Percentiles rank a stretch among this genome's conserved stretches.
Conservation (phyloP, 92 coral and sea anemone genomes). For the Galaxea fascicularis region DNA sequence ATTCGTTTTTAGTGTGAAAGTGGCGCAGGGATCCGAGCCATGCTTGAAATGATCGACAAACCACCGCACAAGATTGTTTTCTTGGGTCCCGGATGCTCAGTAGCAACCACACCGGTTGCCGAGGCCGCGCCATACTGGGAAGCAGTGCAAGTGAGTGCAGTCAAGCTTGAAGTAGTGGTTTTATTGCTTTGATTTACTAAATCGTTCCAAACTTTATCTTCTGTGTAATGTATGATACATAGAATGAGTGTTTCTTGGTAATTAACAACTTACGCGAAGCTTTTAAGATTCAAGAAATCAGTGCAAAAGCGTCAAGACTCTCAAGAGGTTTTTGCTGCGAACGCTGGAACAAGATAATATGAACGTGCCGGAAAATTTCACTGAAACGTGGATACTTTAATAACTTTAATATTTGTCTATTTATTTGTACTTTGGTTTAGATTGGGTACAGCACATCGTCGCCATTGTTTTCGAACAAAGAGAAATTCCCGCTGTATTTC, state of each 20-base stretch:
- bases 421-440: constrained; percentile 39
- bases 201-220: too few relatives aligned
- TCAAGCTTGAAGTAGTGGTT: background rate
- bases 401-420: background rate
- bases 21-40: constrained; percentile 77
- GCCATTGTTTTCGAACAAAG: constrained; percentile 73
- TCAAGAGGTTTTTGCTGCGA: too few relatives aligned
- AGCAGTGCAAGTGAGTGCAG: constrained; percentile 71
- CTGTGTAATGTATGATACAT: too few relatives aligned
- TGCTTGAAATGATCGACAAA: constrained; percentile 69
- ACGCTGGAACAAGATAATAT: too few relatives aligned
- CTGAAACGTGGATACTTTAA: background rate
- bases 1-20: constrained; percentile 91
- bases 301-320: too few relatives aligned
- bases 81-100: constrained; percentile 91
- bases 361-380: too few relatives aligned
- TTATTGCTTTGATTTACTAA: background rate
- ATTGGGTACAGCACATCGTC: constrained; percentile 85
- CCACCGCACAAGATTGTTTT: constrained; percentile 76
- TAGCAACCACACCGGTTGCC: constrained; percentile 85
- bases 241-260: too few relatives aligned
- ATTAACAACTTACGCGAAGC: too few relatives aligned
- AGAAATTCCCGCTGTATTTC: constrained; percentile 76
- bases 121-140: constrained; percentile 84
- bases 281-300: too few relatives aligned